phyloP scores from a whole-genome alignment of 2,113 vertebrate species.

The Cyprinodon variegatus region DNA sequence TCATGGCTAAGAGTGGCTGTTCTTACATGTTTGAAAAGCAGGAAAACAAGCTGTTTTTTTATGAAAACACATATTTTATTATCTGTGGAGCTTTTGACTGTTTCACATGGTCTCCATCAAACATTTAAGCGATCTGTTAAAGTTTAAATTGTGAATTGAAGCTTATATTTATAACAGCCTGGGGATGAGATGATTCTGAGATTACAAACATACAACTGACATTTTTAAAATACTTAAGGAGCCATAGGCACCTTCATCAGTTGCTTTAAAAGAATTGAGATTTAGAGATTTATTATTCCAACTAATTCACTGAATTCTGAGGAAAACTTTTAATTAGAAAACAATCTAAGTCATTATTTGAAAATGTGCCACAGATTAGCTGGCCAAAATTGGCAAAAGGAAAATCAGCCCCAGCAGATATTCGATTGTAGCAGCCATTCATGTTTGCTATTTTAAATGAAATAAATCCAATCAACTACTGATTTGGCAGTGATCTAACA shows the following conservation, averaged over 20 bases:
- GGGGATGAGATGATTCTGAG: neutral
- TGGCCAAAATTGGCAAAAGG: no score
- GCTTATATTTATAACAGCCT: neutral
- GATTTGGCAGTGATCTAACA: neutral
- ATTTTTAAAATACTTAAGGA: no score
- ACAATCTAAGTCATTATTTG: no score
- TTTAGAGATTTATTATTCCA: no score
- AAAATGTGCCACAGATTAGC: no score
- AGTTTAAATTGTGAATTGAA: neutral
- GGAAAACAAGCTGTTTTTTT: neutral
- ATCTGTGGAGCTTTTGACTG: neutral
- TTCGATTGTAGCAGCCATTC: neutral
- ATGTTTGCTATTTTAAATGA: neutral
- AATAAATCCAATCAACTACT: neutral
- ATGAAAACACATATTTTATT: neutral
- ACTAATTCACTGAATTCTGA: no score
- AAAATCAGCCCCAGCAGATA: neutral
- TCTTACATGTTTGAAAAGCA: neutral
- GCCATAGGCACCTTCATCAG: no score
- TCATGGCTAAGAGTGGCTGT: neutral
- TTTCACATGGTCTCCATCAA: conserved; percentile 2
- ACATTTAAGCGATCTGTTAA: neutral
- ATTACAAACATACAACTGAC: neutral
- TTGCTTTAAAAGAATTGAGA: no score
- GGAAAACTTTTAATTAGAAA: no score